Conservation (phyloP, 1,140 invertebrate genomes). For the Pemphigus obesinymphae region DNA sequence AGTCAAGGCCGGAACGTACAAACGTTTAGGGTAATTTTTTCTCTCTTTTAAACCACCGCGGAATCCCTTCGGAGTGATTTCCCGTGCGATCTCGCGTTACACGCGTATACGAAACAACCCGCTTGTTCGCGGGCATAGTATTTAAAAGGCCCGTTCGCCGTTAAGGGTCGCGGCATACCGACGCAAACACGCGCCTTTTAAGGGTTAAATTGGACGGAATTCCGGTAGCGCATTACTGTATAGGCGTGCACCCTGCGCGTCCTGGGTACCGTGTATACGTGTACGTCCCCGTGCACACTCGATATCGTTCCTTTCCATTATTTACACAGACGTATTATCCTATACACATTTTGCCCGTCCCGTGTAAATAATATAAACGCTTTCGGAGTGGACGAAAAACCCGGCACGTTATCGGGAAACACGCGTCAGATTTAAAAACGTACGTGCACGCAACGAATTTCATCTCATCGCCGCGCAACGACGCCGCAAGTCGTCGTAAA, state of each 20-base stretch:
- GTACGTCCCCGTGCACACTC: too few species aligned
- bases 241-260: not conserved
- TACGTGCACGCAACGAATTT: not conserved
- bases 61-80: not conserved
- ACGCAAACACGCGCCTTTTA: not conserved
- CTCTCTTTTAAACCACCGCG: too few species aligned
- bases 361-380: too few species aligned
- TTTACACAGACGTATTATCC: not conserved
- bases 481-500: not conserved
- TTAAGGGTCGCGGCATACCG: not conserved
- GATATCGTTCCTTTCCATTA: not conserved
- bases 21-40: conserved; percentile 7
- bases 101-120: not conserved
- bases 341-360: not conserved
- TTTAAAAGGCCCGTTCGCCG: not conserved
- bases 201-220: conserved; percentile 10
- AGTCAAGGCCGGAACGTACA: not conserved
- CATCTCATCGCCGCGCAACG: not conserved
- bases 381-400: not conserved
- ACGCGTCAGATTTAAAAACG: not conserved
- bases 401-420: too few species aligned
- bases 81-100: not conserved
- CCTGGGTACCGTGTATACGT: too few species aligned
- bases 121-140: not conserved
- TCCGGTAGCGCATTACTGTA: too few species aligned